A percentile compares a stretch with the other conserved stretches of the same genome.
Evolutionary conservation across 2,888 invertebrate species (phyloP).

Genomic region (Allophyes oxyacanthae): DNA sequence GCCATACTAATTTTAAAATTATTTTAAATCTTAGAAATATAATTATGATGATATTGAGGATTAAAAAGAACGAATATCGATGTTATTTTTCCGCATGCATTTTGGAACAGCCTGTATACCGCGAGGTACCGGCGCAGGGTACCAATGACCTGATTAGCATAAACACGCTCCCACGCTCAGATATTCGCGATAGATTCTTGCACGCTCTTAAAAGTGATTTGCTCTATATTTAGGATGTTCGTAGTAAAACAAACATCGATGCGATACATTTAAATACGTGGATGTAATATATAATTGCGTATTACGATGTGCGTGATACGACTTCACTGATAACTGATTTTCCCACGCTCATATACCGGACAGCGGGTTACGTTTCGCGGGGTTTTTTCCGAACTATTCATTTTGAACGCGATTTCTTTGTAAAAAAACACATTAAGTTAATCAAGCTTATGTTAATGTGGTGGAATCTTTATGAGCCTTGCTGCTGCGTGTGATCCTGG

Average conservation of each 20-base stretch:
- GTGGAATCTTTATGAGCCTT: constrained; percentile 32
- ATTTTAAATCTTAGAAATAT: no score
- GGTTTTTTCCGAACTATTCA: constrained; percentile 65
- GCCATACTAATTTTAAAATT: no score
- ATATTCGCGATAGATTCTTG: constrained; percentile 87
- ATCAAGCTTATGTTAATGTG: constrained; percentile 53
- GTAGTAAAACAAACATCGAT: constrained; percentile 85
- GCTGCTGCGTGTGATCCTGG: constrained; percentile 32
- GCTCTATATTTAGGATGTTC: constrained; percentile 88
- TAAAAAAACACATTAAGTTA: constrained; percentile 53
- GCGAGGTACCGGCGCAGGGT: constrained; percentile 81
- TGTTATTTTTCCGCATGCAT: constrained; percentile 50
- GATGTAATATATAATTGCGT: constrained; percentile 61
- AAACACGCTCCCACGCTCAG: constrained; percentile 85
- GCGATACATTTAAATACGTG: constrained; percentile 78
- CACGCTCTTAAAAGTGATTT: constrained; percentile 86
- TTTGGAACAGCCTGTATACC: constrained; percentile 70
- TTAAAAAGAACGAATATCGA: constrained; percentile 4
- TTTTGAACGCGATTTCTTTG: constrained; percentile 59
- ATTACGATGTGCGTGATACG: constrained; percentile 59
- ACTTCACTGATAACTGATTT: constrained; percentile 63
- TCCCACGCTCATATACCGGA: constrained; percentile 73
- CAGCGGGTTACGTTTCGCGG: constrained; percentile 47
- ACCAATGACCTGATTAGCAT: constrained; percentile 89
- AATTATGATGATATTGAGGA: no score